Percentiles rank a stretch among this genome's conserved stretches.
phyloP scores from a whole-genome alignment of 37 sponge, comb jelly and placozoan genomes.

The Oscarella lobularis region DNA sequence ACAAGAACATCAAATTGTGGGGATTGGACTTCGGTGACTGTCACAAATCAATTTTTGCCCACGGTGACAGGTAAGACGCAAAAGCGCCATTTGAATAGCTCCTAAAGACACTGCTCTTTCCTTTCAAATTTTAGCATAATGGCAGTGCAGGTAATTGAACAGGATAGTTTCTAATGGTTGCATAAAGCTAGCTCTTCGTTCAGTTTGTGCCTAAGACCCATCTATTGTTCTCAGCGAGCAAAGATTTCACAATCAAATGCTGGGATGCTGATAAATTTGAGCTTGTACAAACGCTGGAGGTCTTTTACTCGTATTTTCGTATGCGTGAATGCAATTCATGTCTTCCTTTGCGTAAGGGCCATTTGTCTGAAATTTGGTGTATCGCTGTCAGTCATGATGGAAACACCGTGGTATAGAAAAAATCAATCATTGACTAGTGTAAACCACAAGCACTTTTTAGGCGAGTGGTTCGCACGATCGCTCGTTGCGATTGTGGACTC shows the following conservation, averaged over 20 bases:
- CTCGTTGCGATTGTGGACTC: conserved; percentile 75
- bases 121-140: conserved; percentile 1
- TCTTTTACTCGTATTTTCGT: background rate
- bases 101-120: no score
- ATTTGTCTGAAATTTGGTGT: conserved; percentile 80
- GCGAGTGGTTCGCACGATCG: conserved; percentile 84
- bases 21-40: conserved; percentile 97
- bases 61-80: conserved; percentile 66
- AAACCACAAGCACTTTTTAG: conserved; percentile 9
- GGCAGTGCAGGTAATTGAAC: conserved; percentile 3
- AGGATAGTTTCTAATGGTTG: background rate
- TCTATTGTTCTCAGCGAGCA: conserved; percentile 81
- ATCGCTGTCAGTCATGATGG: conserved; percentile 80
- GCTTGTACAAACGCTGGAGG: conserved; percentile 67
- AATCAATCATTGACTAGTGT: conserved; percentile 11
- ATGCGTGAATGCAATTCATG: background rate
- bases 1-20: conserved; percentile 95
- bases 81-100: no score
- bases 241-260: conserved; percentile 76
- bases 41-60: conserved; percentile 93
- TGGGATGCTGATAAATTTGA: conserved; percentile 95
- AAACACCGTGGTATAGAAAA: conserved; percentile 48
- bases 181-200: background rate
- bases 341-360: no score
- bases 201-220: conserved; percentile 86